These are phyloP conservation scores for Nibea coibor DNA, from an alignment of 2,113 vertebrate genomes.

Conservation along the genomic window DNA sequence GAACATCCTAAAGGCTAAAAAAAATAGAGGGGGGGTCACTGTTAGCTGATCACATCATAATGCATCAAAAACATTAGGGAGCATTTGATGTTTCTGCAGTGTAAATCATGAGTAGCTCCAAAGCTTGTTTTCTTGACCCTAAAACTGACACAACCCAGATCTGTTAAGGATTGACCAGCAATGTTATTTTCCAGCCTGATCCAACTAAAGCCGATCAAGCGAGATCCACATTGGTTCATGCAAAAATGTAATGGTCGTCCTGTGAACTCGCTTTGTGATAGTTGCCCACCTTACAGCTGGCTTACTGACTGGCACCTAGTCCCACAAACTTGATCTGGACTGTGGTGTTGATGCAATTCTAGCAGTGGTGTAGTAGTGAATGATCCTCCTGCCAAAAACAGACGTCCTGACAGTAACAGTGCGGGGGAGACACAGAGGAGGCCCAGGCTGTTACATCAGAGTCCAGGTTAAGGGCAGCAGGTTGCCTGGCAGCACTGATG, in stretches of 20 bases:
- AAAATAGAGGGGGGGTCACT: neutral
- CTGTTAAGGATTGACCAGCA: neutral
- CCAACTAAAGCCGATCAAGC: constrained; percentile 11
- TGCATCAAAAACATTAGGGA: neutral
- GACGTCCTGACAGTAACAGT: neutral
- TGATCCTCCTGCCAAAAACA: neutral
- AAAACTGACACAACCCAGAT: neutral
- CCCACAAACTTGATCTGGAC: neutral
- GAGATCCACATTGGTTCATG: constrained; percentile 1
- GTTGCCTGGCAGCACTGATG: constrained; percentile 15
- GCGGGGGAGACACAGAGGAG: neutral
- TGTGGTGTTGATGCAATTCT: neutral
- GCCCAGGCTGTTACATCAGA: constrained; percentile 20
- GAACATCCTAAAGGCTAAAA: neutral
- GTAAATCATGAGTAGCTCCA: neutral
- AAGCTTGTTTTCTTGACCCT: neutral
- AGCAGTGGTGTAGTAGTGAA: neutral
- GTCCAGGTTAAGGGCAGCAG: constrained; percentile 16
- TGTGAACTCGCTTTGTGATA: constrained; percentile 3
- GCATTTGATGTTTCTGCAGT: neutral
- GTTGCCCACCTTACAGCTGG: neutral
- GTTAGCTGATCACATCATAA: neutral
- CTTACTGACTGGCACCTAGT: neutral
- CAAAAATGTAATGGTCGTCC: constrained; percentile 9
- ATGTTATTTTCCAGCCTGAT: constrained; percentile 1